Evolutionary conservation across 2,113 vertebrate genomes (phyloP), one percentile per base, ranked within the genome.

Genomic region (Andinoacara biseriatus): DNA sequence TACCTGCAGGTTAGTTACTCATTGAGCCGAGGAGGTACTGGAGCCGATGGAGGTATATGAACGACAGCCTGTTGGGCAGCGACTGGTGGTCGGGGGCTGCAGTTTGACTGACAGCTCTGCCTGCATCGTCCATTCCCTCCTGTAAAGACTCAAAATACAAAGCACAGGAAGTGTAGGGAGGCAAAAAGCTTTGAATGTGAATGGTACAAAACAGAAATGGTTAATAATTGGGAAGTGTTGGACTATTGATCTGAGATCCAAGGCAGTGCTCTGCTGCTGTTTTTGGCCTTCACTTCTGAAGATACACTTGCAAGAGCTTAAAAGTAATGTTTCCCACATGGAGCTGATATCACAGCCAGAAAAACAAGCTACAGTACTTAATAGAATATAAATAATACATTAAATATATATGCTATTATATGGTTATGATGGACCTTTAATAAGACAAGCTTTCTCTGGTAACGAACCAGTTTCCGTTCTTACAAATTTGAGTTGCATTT

Each of bases 1-100:
- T 94, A 95, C 95, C 95, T 95, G 93, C 92, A 90, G 90, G 86
- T 95, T 95, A 91, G 95, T 96, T 96, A 95, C 93, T 95, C 92
- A 96, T 96, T 96, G 94, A 96, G 93, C 94, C 56, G 91, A 91
- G 85, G 83, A 83, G 88, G 87, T 87, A 82, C 85, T 33, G 33
- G 77, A 92, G 86, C 77, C 11, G 33, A 86, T 87, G 91, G 92
- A 94, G 92, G 92, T 95, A 90, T 93, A 92, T 93, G 90, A 90
- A 92, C 40, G 85, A 38, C 86, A 90, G 92, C 92, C 83, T 92
- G 57, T 54, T 89, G 86, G 75, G 78, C 88, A 85, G 87, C 60
- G 80, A 83, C 86, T 18, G 86, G 80, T 82, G 85, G 81, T 69
- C 62, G 69, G 59, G 40, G 76, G n/a, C 72, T 59, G 78, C 15